Conservation (phyloP, 2,113 vertebrate species). For the Macquaria australasica region DNA sequence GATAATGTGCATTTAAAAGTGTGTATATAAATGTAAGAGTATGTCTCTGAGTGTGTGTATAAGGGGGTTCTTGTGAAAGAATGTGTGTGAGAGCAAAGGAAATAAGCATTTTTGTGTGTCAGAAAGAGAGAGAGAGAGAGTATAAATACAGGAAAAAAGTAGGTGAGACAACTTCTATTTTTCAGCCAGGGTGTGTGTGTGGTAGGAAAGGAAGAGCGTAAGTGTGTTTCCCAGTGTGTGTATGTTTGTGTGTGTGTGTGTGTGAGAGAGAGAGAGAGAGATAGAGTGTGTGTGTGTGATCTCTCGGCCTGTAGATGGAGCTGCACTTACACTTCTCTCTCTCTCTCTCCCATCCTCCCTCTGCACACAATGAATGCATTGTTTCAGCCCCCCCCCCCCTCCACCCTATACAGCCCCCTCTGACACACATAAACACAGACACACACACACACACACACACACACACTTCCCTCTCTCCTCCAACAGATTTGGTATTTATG, state of each 20-base stretch:
- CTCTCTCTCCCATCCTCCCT: slow-evolving; percentile 33
- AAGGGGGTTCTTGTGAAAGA: too few relatives aligned
- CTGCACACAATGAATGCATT: slow-evolving; percentile 89
- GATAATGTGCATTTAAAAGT: not conserved
- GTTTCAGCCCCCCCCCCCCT: slow-evolving; percentile 80
- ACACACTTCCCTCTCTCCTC: slow-evolving; percentile 65
- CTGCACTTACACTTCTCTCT: slow-evolving; percentile 89
- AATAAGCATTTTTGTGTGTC: too few relatives aligned
- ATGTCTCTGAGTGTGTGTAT: too few relatives aligned
- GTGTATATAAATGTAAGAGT: too few relatives aligned
- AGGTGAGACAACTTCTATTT: not conserved
- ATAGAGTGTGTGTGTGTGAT: slow-evolving; percentile 23
- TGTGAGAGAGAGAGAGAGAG: not conserved
- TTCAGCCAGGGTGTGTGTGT: not conserved
- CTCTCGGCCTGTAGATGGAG: slow-evolving; percentile 93
- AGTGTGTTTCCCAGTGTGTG: slow-evolving; percentile 6
- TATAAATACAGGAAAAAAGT: not conserved
- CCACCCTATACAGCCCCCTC: slow-evolving; percentile 68
- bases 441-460: slow-evolving; percentile 45
- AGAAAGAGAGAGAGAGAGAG: not conserved
- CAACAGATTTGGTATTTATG: slow-evolving; percentile 87
- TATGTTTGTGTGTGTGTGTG: slow-evolving; percentile 8
- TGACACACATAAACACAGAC: slow-evolving; percentile 3
- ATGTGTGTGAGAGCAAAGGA: too few relatives aligned
- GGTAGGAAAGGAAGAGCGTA: not conserved